Conservation (phyloP, 2,888 invertebrate genomes). For the Halictus ligatus region DNA sequence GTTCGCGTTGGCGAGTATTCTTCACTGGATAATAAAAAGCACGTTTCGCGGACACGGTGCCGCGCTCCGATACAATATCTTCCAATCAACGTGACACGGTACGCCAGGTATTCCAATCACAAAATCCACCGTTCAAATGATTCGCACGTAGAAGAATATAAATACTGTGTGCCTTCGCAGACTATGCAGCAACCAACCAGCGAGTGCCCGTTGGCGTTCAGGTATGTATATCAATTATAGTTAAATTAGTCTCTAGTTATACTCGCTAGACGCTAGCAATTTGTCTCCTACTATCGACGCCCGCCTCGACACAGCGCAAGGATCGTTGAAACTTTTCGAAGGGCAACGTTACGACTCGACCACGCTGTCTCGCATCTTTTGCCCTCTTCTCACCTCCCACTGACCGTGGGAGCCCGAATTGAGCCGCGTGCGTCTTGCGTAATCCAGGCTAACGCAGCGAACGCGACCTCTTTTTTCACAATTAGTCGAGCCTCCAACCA, state of each 20-base stretch:
- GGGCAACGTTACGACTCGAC: slow-evolving; percentile 47
- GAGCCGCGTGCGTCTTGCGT: slow-evolving; percentile 12
- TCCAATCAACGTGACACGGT: slow-evolving; percentile 30
- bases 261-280: slow-evolving; percentile 54
- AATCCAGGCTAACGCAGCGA: slow-evolving; percentile 35
- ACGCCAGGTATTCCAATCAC: slow-evolving; percentile 48
- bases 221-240: slow-evolving; percentile 61
- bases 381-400: background rate
- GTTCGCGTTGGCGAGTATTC: background rate
- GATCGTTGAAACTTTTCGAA: slow-evolving; percentile 59
- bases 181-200: slow-evolving; percentile 67
- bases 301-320: slow-evolving; percentile 34
- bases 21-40: background rate
- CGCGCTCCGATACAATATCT: slow-evolving; percentile 41
- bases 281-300: slow-evolving; percentile 57
- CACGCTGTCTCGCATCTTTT: background rate
- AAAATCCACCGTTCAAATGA: slow-evolving; percentile 43
- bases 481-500: slow-evolving; percentile 62
- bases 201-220: slow-evolving; percentile 33
- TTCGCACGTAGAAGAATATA: slow-evolving; percentile 65
- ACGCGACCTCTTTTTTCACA: background rate
- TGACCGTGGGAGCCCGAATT: slow-evolving; percentile 1
- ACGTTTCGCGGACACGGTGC: background rate
- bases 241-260: slow-evolving; percentile 70
- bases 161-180: slow-evolving; percentile 73